These are phyloP conservation scores for Cotesia chilonis DNA, from an alignment of 1,140 invertebrate genomes.

Conservation along the genomic window DNA sequence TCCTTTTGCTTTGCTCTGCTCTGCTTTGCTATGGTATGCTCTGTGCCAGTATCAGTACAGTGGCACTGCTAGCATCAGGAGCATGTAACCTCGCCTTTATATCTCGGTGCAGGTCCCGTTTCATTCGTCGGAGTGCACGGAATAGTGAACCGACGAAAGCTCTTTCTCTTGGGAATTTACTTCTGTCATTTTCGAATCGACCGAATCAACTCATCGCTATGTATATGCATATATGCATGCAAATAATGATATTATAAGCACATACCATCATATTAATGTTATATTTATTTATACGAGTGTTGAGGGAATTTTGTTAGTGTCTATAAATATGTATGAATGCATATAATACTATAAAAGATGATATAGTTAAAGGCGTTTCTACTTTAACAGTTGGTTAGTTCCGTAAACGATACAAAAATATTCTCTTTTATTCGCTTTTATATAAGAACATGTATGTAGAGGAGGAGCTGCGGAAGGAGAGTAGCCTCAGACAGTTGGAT, in stretches of 20 bases:
- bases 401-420: neutral
- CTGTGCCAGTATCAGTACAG: no score
- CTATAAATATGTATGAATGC: neutral
- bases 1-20: no score
- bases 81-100: neutral
- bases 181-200: conserved; percentile 4
- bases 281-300: conserved; percentile 20
- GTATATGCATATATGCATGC: neutral
- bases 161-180: neutral
- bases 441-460: neutral
- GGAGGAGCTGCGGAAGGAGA: neutral
- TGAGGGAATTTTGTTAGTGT: conserved; percentile 7
- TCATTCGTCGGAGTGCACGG: conserved; percentile 7
- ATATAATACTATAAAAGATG: neutral
- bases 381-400: conserved; percentile 5
- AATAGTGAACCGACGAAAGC: conserved; percentile 2
- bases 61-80: no score
- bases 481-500: no score
- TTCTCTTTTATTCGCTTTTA: neutral
- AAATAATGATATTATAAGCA: neutral
- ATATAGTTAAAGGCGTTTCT: neutral
- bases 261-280: conserved; percentile 15
- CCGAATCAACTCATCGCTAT: conserved; percentile 7
- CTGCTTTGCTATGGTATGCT: neutral
- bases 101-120: neutral